Conservation (phyloP, 2,113 vertebrate species). For the Neodon shergylaensis region DNA sequence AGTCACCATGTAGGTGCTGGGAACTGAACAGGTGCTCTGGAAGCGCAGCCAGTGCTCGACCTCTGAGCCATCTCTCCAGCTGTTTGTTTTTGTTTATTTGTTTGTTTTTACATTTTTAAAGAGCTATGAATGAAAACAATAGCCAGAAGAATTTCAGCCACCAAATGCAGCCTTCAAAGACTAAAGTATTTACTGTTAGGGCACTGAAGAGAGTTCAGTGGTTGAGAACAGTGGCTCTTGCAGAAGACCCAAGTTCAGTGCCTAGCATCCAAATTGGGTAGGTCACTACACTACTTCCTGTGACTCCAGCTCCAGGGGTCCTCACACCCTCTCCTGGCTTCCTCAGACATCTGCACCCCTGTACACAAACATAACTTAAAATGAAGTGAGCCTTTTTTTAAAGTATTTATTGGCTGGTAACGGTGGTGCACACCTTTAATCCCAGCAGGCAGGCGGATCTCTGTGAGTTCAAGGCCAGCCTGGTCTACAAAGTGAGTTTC, state of each 20-base stretch:
- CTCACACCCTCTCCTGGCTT: neutral
- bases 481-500: neutral
- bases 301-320: neutral
- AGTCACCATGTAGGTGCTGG: neutral
- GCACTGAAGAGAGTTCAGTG: neutral
- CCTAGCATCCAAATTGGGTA: neutral
- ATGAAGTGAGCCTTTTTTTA: neutral
- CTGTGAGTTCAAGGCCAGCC: neutral
- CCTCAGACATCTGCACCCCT: neutral
- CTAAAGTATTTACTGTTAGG: neutral
- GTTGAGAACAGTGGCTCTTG: neutral
- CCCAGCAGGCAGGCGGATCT: neutral
- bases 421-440: neutral
- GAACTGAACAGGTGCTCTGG: neutral
- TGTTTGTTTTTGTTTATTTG: neutral
- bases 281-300: neutral
- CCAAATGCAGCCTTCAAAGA: neutral
- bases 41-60: neutral
- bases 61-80: neutral
- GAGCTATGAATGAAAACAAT: neutral
- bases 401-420: neutral
- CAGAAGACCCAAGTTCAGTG: neutral
- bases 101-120: neutral
- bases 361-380: neutral
- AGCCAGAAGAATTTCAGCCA: neutral